Evolutionary conservation across 2,113 vertebrate genomes (phyloP).

Genomic region (Odontophorus gujanensis): DNA sequence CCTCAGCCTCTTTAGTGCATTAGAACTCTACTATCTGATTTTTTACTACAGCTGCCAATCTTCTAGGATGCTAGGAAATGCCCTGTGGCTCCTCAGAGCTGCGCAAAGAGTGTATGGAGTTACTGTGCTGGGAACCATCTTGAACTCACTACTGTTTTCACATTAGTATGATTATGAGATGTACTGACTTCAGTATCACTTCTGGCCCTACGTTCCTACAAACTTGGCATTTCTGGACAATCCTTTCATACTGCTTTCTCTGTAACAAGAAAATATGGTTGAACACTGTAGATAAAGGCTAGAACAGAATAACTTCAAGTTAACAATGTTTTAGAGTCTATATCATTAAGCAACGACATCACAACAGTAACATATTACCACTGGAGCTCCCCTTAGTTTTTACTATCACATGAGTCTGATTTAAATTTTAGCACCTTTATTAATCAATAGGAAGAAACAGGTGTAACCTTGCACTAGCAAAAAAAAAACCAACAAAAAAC

Average conservation of each 20-base stretch:
- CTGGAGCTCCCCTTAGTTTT: neutral
- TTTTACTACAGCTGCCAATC: neutral
- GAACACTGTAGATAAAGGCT: neutral
- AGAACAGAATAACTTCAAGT: neutral
- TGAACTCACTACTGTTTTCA: neutral
- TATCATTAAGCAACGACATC: neutral
- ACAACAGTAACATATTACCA: neutral
- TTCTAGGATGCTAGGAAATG: neutral
- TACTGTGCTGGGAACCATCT: neutral
- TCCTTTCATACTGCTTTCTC: neutral
- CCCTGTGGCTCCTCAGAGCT: neutral
- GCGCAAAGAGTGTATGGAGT: neutral
- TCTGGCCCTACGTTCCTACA: neutral
- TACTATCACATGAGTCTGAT: conserved; percentile 5
- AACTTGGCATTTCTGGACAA: neutral
- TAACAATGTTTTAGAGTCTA: neutral
- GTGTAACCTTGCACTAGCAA: conserved; percentile 45
- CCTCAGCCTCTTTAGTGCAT: neutral
- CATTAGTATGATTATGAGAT: neutral
- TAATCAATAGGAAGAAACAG: conserved; percentile 20
- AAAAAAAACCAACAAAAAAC: neutral
- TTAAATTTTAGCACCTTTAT: conserved; percentile 46
- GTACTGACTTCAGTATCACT: neutral
- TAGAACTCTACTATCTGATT: neutral
- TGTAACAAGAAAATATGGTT: neutral